phyloP scores from a whole-genome alignment of 1,140 invertebrate species.

The Pogonomyrmex californicus region DNA sequence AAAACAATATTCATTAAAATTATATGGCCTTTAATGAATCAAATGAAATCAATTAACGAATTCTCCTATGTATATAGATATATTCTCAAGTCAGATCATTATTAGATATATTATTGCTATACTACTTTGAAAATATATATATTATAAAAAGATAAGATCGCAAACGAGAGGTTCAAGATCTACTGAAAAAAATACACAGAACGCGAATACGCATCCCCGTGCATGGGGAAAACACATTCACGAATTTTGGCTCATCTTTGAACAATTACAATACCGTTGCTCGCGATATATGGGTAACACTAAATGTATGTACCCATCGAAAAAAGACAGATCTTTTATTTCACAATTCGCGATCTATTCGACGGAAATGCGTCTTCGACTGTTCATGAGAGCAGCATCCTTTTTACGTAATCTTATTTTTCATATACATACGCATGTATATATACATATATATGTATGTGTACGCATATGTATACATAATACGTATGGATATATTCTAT shows the following conservation, averaged over 20 bases:
- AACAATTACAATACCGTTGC: slow-evolving; percentile 13
- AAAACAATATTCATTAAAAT: neutral
- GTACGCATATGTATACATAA: slow-evolving; percentile 55
- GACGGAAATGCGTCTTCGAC: slow-evolving; percentile 82
- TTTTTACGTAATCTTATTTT: slow-evolving; percentile 81
- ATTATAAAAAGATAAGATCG: slow-evolving; percentile 20
- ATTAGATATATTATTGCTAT: neutral
- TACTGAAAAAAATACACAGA: slow-evolving; percentile 79
- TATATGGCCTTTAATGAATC: slow-evolving; percentile 2
- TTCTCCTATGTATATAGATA: neutral
- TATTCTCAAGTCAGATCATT: slow-evolving; percentile 15
- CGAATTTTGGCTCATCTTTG: neutral
- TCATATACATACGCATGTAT: slow-evolving; percentile 77
- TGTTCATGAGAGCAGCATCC: slow-evolving; percentile 68
- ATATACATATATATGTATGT: slow-evolving; percentile 68
- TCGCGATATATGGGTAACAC: neutral
- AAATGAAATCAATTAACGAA: neutral
- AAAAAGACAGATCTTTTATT: neutral
- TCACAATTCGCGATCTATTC: slow-evolving; percentile 29
- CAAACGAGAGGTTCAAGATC: slow-evolving; percentile 37
- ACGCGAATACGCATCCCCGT: slow-evolving; percentile 82
- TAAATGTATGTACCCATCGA: neutral
- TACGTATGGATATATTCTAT: slow-evolving; percentile 74
- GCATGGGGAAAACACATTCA: slow-evolving; percentile 46
- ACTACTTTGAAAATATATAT: slow-evolving; percentile 56